phyloP scores from a whole-genome alignment of 92 coral and sea anemone genomes.

The Phenganax subtilis region DNA sequence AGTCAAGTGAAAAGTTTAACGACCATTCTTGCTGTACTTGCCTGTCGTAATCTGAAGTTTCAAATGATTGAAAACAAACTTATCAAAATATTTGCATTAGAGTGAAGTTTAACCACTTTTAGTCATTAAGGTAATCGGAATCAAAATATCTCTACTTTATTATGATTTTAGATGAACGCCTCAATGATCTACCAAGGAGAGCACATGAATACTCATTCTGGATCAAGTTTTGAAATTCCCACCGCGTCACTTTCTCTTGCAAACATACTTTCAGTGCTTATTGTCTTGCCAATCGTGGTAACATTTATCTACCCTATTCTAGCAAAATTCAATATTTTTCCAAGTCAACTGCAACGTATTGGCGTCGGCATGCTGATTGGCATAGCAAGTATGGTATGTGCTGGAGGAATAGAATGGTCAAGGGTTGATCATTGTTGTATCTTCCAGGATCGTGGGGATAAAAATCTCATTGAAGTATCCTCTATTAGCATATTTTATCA shows the following conservation, averaged over 20 bases:
- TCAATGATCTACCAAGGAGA: conserved; percentile 78
- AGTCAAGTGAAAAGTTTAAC: too few relatives aligned
- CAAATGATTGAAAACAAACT: too few relatives aligned
- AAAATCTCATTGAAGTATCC: conserved; percentile 49
- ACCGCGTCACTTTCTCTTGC: conserved; percentile 62
- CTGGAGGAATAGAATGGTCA: conserved; percentile 63
- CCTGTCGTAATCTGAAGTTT: too few relatives aligned
- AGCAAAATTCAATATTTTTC: conserved; percentile 49
- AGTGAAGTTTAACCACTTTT: too few relatives aligned
- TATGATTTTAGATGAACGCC: conserved; percentile 65
- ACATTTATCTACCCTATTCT: conserved; percentile 72
- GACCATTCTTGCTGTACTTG: too few relatives aligned
- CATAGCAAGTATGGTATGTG: conserved; percentile 65
- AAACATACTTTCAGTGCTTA: conserved; percentile 49
- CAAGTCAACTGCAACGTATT: conserved; percentile 75
- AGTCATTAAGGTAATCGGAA: too few relatives aligned
- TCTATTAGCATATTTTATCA: conserved; percentile 70
- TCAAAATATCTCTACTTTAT: not conserved
- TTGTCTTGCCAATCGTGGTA: conserved; percentile 78
- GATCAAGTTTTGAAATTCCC: conserved; percentile 50
- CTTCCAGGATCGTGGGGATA: not conserved
- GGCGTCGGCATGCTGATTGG: conserved; percentile 86
- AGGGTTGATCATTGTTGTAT: conserved; percentile 33
- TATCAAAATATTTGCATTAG: too few relatives aligned
- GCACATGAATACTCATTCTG: conserved; percentile 61